phyloP scores from a whole-genome alignment of 2,113 vertebrate species.

The Syngnathus floridae region DNA sequence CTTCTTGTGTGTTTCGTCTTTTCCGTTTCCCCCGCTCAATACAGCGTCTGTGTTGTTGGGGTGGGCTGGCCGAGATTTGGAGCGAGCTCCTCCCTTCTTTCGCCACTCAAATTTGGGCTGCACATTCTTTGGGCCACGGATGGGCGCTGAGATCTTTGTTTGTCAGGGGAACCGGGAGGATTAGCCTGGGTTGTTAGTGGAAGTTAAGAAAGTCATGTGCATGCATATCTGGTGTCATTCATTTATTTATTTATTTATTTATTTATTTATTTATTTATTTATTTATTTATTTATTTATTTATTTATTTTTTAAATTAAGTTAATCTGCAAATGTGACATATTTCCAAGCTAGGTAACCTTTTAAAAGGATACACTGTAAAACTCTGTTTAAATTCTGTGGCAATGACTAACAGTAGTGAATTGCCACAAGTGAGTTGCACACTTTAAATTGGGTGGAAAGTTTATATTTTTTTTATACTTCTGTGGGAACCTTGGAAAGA shows the following conservation, averaged over 20 bases:
- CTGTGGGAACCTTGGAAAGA: too few relatives aligned
- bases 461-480: too few relatives aligned
- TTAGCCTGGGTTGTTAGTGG: too few relatives aligned
- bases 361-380: background rate
- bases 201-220: too few relatives aligned
- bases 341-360: background rate
- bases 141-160: too few relatives aligned
- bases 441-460: background rate
- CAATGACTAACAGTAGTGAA: background rate
- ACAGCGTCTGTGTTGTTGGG: slow-evolving; percentile 26
- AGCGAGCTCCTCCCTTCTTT: slow-evolving; percentile 50
- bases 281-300: too few relatives aligned
- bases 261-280: too few relatives aligned
- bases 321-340: background rate
- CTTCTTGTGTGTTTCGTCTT: slow-evolving; percentile 61
- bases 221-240: too few relatives aligned
- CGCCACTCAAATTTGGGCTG: background rate
- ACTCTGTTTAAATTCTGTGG: background rate
- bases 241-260: too few relatives aligned
- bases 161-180: too few relatives aligned
- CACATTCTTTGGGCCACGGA: background rate
- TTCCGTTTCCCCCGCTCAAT: slow-evolving; percentile 71
- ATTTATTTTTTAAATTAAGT: too few relatives aligned
- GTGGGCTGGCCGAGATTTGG: slow-evolving; percentile 47
- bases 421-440: background rate